Evolutionary conservation across 1,140 invertebrate species (phyloP).

Genomic region (Sitodiplosis mosellana): DNA sequence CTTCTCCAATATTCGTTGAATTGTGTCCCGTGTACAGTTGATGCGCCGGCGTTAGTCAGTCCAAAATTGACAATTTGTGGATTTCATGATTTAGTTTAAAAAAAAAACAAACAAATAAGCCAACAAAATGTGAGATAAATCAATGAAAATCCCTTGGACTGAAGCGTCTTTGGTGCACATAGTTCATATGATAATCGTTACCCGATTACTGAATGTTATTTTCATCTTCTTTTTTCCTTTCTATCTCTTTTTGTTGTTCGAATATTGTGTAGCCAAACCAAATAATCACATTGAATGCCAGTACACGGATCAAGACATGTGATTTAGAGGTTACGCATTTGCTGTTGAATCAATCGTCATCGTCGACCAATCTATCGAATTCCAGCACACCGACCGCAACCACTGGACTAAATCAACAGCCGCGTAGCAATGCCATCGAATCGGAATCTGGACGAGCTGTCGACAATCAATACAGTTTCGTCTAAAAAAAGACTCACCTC

Average conservation of each 20-base stretch:
- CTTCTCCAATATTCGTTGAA: neutral
- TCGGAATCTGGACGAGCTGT: slow-evolving; percentile 28
- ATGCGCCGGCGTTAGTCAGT: too few species aligned
- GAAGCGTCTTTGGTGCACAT: too few species aligned
- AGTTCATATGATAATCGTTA: too few species aligned
- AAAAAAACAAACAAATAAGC: too few species aligned
- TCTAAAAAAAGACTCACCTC: slow-evolving; percentile 18
- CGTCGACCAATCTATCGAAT: slow-evolving; percentile 1
- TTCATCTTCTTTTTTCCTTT: neutral
- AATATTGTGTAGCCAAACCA: slow-evolving; percentile 10
- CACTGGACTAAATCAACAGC: slow-evolving; percentile 3
- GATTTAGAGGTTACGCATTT: slow-evolving; percentile 26
- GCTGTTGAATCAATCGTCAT: slow-evolving; percentile 9
- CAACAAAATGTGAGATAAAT: too few species aligned
- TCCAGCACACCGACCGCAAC: slow-evolving; percentile 2
- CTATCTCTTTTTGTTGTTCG: neutral
- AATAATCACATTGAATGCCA: slow-evolving; percentile 28
- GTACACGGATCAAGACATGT: slow-evolving; percentile 30
- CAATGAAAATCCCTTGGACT: too few species aligned
- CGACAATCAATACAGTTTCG: slow-evolving; percentile 46
- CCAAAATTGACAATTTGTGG: too few species aligned
- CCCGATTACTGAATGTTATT: too few species aligned
- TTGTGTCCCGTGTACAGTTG: too few species aligned
- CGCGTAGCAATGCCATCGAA: neutral
- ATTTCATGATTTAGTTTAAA: too few species aligned